Evolutionary conservation across 1,140 invertebrate species (phyloP).

Genomic region (Drosophila ficusphila): DNA sequence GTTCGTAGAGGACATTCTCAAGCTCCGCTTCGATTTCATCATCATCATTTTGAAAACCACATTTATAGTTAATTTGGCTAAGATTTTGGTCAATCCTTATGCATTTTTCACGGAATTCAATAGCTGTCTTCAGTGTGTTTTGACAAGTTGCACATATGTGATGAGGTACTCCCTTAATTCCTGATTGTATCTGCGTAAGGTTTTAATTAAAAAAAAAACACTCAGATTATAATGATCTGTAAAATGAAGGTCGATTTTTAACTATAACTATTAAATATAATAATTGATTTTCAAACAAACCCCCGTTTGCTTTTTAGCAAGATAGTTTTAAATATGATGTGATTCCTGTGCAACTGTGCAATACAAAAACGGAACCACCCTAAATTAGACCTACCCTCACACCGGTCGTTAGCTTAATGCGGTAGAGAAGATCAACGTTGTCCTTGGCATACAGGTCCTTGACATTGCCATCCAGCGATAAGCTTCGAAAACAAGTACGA

Average conservation of each 20-base stretch:
- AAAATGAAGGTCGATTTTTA: too few species aligned
- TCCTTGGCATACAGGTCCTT: conserved; percentile 39
- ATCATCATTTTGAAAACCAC: not conserved
- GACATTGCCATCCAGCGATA: conserved; percentile 16
- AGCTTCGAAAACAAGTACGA: conserved; percentile 36
- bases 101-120: conserved; percentile 53
- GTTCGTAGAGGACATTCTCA: conserved; percentile 35
- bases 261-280: too few species aligned
- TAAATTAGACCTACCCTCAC: conserved; percentile 34
- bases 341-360: not conserved
- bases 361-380: not conserved
- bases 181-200: conserved; percentile 26
- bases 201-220: not conserved
- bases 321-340: not conserved
- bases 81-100: conserved; percentile 32
- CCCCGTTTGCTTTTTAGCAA: not conserved
- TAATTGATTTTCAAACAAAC: too few species aligned
- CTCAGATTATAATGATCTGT: not conserved
- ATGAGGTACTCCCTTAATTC: conserved; percentile 9
- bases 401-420: conserved; percentile 50
- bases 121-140: conserved; percentile 26
- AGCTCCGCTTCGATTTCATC: conserved; percentile 27
- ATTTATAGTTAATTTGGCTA: not conserved
- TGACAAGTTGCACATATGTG: conserved; percentile 48
- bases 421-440: conserved; percentile 41